Base-by-base conservation (phyloP, 2,113 vertebrate genomes). In the Notothenia rossii region DNA sequence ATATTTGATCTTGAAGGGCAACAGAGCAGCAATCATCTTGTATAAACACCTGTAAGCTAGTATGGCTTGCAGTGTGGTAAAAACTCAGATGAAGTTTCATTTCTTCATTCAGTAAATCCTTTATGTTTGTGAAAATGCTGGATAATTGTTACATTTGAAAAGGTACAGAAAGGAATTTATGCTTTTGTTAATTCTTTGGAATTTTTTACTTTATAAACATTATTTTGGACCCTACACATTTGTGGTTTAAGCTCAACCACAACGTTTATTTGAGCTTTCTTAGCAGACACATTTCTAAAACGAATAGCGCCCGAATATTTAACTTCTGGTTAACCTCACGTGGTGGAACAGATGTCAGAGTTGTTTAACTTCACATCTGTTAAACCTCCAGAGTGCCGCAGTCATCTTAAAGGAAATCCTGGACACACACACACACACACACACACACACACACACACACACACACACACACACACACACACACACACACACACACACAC, bases 351-450 rank as follows among this genome's bases (percentile, higher is more conserved):
- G 50, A 60, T 84, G 85, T 67, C 73, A 29, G 2, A 55, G 72
- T 17, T 45, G 78, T 77, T 78, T 18, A 40, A 83, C 36, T 13
- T 58, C 56, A 54, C 77, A 83, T 81, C 77, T 84, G 82, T 77
- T 65, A 55, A 67, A 46, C 69, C 72, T 65, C 66, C 60, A 29
- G 49, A 53, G 59, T 29, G 51, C 75, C 33, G 14, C n/a, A 25
- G 49, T 54, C 51, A 62, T 73, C 58, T 15, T 50, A 15, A 33
- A 85, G 88, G 87, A 91, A 79, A 80, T 80, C 83, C 81, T 0
- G 56, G 69, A 4, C 61, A 49, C 75, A 29, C 29, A 29, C 29
- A 29, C 29, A 29, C 29, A 29, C 29, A 29, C 29, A 29, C 29
- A 29, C 29, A 29, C 29, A 29, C 29, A 29, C 29, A 29, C 29